Evolutionary conservation across 1,140 invertebrate species (phyloP).

Genomic region (Globodera rostochiensis): DNA sequence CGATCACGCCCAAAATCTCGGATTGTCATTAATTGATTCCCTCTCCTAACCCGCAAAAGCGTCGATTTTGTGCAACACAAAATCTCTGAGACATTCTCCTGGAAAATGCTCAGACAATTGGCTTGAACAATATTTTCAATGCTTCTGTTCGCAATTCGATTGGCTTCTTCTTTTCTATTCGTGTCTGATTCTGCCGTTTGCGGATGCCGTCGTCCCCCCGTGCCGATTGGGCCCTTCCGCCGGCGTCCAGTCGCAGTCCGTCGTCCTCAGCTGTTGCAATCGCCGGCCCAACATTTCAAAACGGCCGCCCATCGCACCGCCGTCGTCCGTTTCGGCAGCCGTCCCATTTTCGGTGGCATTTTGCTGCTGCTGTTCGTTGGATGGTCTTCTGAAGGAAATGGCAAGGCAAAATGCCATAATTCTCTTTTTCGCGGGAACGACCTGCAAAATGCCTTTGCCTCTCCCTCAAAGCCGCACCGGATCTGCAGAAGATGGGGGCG

Average conservation of each 20-base stretch:
- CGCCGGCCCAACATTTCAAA: constrained; percentile 30
- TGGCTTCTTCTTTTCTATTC: background rate
- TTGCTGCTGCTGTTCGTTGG: constrained; percentile 1
- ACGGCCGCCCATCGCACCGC: constrained; percentile 13
- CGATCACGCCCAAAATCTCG: too few relatives aligned
- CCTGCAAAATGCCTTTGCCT: constrained; percentile 51
- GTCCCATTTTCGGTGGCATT: background rate
- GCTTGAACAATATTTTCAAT: background rate
- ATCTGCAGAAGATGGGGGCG: constrained; percentile 1
- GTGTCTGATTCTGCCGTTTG: background rate
- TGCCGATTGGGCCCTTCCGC: background rate
- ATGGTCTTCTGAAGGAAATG: constrained; percentile 23
- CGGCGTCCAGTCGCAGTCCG: constrained; percentile 29
- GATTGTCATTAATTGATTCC: too few relatives aligned
- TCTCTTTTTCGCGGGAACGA: constrained; percentile 9
- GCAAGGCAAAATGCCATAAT: background rate
- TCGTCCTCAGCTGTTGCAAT: constrained; percentile 38
- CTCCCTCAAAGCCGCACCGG: constrained; percentile 49
- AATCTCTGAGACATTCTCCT: background rate
- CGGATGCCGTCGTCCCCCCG: background rate
- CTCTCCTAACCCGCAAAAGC: too few relatives aligned
- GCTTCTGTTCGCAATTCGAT: background rate
- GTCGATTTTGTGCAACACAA: background rate
- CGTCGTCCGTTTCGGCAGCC: constrained; percentile 23
- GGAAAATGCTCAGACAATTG: background rate